A percentile compares a stretch with the other conserved stretches of the same genome.
Evolutionary conservation across 2,797 vertebrate species (phyloP).

Genomic region (Anguilla anguilla): DNA sequence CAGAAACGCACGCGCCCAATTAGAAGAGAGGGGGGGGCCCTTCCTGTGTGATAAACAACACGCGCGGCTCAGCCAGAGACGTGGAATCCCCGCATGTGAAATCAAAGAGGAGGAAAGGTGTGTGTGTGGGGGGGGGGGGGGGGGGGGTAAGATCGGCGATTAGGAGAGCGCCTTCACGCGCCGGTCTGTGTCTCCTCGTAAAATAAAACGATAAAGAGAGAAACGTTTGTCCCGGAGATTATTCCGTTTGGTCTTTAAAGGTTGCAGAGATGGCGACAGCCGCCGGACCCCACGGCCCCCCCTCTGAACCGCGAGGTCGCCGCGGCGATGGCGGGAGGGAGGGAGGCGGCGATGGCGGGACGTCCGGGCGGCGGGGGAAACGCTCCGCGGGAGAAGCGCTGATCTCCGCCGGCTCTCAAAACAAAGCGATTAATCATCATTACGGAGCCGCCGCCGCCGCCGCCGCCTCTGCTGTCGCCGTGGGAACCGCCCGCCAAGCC

Average conservation of each 20-base stretch:
- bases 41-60: constrained; percentile 30
- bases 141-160: constrained; percentile 55
- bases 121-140: not conserved
- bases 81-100: not conserved
- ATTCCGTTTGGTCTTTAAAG: not conserved
- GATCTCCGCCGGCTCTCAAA: constrained; percentile 69
- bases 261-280: too few relatives aligned
- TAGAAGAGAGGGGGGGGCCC: constrained; percentile 12
- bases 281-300: not conserved
- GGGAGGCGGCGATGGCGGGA: not conserved
- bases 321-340: not conserved
- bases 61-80: constrained; percentile 38
- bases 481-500: not conserved
- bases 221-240: not conserved
- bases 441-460: not conserved
- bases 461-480: not conserved
- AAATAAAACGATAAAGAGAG: not conserved
- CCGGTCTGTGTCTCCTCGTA: constrained; percentile 29
- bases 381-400: constrained; percentile 35
- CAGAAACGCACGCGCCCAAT: constrained; percentile 31
- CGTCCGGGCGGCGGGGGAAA: constrained; percentile 28
- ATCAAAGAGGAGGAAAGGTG: constrained; percentile 34
- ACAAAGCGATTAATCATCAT: constrained; percentile 73
- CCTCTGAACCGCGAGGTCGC: not conserved
- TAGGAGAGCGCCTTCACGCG: constrained; percentile 47